Percentiles rank a stretch among this genome's conserved stretches.
Conservation (phyloP, 2,888 invertebrate genomes). For the Pantelozetes paolii region DNA sequence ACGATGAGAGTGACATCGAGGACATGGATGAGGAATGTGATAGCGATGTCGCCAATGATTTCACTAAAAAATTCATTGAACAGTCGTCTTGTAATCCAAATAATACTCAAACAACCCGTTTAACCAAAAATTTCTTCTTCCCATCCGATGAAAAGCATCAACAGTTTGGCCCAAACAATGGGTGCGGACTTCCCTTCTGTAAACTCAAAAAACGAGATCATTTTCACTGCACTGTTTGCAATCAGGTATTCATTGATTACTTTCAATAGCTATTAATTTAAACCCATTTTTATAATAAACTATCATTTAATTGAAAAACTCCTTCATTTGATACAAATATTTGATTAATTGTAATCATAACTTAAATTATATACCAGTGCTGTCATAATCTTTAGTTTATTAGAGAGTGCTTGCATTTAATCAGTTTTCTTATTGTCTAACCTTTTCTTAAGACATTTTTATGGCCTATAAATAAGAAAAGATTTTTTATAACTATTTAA, state of each 20-base stretch:
- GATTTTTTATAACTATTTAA: no score
- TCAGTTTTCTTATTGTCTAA: no score
- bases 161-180: constrained; percentile 62
- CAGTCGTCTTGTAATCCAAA: no score
- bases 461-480: no score
- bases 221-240: constrained; percentile 73
- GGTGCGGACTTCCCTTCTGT: constrained; percentile 72
- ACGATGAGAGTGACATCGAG: constrained; percentile 13
- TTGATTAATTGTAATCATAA: no score
- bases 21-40: constrained; percentile 33
- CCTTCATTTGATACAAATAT: background rate
- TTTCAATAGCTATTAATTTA: background rate
- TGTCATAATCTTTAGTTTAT: no score
- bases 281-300: background rate
- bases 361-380: no score
- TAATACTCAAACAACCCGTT: constrained; percentile 30
- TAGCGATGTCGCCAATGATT: constrained; percentile 8
- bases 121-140: background rate
- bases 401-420: no score
- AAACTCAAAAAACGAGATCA: constrained; percentile 72
- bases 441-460: no score
- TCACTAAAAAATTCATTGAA: no score
- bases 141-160: constrained; percentile 50
- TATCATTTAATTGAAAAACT: background rate
- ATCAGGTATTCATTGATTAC: constrained; percentile 59